These are phyloP conservation scores for Kryphioiulus occultus DNA, from an alignment of 2,888 invertebrate species.

Conservation along the genomic window DNA sequence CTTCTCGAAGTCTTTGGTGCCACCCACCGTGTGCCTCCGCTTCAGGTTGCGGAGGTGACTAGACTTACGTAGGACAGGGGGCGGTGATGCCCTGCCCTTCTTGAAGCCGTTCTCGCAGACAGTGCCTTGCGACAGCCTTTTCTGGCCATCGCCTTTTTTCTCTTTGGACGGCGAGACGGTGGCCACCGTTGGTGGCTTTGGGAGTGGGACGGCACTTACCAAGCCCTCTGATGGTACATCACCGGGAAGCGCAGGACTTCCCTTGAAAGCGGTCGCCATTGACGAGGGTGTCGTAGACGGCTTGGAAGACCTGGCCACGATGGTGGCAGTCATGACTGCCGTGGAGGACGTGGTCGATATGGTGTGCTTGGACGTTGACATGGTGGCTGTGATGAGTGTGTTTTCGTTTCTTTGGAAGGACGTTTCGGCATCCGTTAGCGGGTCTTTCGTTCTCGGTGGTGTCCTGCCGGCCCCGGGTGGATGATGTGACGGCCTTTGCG, in stretches of 20 bases:
- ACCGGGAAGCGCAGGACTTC: neutral
- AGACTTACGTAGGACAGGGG: slow-evolving; percentile 47
- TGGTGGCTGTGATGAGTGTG: slow-evolving; percentile 47
- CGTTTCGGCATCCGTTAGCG: neutral
- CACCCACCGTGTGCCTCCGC: slow-evolving; percentile 89
- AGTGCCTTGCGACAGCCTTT: slow-evolving; percentile 26
- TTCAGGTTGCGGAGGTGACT: slow-evolving; percentile 66
- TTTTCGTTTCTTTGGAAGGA: slow-evolving; percentile 49
- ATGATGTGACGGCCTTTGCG: neutral
- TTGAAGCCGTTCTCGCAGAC: slow-evolving; percentile 44
- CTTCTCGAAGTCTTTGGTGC: slow-evolving; percentile 78
- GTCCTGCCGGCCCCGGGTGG: no score
- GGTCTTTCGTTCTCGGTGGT: neutral
- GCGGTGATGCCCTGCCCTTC: slow-evolving; percentile 44
- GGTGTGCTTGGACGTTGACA: slow-evolving; percentile 47
- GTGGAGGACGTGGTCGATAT: slow-evolving; percentile 48
- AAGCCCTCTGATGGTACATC: neutral
- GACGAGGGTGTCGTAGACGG: slow-evolving; percentile 32
- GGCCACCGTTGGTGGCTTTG: no score
- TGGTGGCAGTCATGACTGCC: slow-evolving; percentile 50
- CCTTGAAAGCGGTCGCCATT: neutral
- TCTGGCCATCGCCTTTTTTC: neutral
- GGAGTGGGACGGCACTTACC: neutral
- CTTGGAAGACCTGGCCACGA: slow-evolving; percentile 45
- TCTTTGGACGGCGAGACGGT: neutral